Evolutionary conservation across 2,888 invertebrate genomes (phyloP).

Genomic region (Elmis aenea): DNA sequence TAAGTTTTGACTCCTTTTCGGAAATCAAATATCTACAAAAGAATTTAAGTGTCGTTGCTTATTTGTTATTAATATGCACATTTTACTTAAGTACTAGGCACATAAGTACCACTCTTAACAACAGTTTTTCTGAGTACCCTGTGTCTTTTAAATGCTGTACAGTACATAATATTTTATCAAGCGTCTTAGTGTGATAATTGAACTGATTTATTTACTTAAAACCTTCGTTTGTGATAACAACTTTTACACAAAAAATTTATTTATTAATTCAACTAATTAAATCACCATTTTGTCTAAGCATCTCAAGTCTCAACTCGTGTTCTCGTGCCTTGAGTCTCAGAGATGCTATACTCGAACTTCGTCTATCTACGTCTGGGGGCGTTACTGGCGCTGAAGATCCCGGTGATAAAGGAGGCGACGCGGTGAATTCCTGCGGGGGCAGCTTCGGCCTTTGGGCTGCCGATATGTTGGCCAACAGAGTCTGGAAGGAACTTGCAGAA

Average conservation of each 20-base stretch:
- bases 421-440: constrained; percentile 50
- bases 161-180: too few species aligned
- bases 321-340: constrained; percentile 83
- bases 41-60: too few species aligned
- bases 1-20: too few species aligned
- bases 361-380: constrained; percentile 69
- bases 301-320: constrained; percentile 79
- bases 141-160: too few species aligned
- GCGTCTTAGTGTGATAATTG: too few species aligned
- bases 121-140: too few species aligned
- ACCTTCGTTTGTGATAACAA: not conserved
- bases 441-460: constrained; percentile 56
- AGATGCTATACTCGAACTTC: constrained; percentile 84
- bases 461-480: constrained; percentile 74
- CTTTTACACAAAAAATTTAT: not conserved
- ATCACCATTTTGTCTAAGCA: constrained; percentile 73
- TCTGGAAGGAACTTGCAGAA: constrained; percentile 71
- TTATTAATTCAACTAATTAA: constrained; percentile 65
- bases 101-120: too few species aligned
- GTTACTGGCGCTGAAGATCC: constrained; percentile 44
- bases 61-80: too few species aligned
- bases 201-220: not conserved
- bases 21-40: too few species aligned
- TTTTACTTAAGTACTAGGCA: too few species aligned
- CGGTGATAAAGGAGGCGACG: constrained; percentile 54